Percentiles rank a stretch among this genome's conserved stretches.
Evolutionary conservation across 2,888 invertebrate species (phyloP).

Genomic region (Lagria hirta): DNA sequence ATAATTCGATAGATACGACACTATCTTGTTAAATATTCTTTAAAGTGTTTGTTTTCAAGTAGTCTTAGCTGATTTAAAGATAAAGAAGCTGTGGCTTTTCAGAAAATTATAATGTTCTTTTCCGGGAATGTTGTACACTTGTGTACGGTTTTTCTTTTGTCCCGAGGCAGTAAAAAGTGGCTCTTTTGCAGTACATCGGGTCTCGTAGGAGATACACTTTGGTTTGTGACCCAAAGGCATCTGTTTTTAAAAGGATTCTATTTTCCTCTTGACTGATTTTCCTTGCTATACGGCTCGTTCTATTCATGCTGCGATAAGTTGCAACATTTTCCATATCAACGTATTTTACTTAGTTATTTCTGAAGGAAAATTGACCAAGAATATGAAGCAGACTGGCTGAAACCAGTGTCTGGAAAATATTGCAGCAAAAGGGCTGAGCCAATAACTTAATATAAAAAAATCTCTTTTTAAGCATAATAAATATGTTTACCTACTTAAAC

Average conservation of each 20-base stretch:
- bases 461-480: no score
- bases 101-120: slow-evolving; percentile 29
- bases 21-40: not conserved
- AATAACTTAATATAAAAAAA: no score
- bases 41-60: not conserved
- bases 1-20: not conserved
- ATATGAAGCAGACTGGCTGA: no score
- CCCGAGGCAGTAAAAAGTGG: slow-evolving; percentile 21
- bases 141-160: slow-evolving; percentile 1
- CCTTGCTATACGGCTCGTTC: slow-evolving; percentile 23
- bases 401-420: no score
- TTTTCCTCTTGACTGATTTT: slow-evolving; percentile 43
- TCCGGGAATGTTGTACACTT: slow-evolving; percentile 18
- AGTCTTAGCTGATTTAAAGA: not conserved
- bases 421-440: no score
- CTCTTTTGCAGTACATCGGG: slow-evolving; percentile 33
- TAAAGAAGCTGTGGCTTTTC: no score
- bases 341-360: not conserved
- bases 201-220: slow-evolving; percentile 36
- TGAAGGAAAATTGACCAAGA: no score
- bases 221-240: slow-evolving; percentile 48
- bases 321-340: slow-evolving; percentile 14
- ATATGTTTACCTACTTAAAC: no score
- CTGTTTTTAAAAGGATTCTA: slow-evolving; percentile 47
- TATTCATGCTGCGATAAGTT: slow-evolving; percentile 19